phyloP scores from a whole-genome alignment of 2,797 vertebrate species.

The Arnoldichthys spilopterus region DNA sequence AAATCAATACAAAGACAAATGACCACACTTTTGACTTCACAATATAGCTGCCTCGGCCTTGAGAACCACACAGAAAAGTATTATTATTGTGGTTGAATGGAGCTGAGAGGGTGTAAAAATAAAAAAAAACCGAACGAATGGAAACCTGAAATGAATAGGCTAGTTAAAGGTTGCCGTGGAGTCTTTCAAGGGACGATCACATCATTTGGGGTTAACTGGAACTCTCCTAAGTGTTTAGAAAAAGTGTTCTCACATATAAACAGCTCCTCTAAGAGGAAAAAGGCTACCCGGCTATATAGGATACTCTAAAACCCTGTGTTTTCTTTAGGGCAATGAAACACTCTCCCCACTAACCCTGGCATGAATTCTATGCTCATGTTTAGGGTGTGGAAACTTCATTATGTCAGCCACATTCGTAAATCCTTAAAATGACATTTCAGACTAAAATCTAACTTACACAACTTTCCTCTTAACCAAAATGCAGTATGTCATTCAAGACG shows the following conservation, averaged over 20 bases:
- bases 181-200: not conserved
- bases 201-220: not conserved
- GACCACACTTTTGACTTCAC: conserved; percentile 45
- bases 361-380: not conserved
- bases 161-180: conserved; percentile 8
- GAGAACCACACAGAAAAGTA: conserved; percentile 45
- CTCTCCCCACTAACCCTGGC: not conserved
- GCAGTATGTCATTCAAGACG: not conserved
- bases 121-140: conserved; percentile 14
- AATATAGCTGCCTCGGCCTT: conserved; percentile 45
- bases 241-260: conserved; percentile 1
- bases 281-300: not conserved
- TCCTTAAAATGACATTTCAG: conserved; percentile 6
- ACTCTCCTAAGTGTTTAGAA: not conserved
- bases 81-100: conserved; percentile 32
- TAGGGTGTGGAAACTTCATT: conserved; percentile 9
- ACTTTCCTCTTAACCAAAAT: not conserved
- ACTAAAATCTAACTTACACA: not conserved
- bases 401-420: not conserved
- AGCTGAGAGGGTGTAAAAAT: conserved; percentile 18
- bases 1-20: conserved; percentile 60
- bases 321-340: not conserved
- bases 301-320: not conserved
- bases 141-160: conserved; percentile 44
- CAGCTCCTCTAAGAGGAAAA: not conserved